phyloP scores from a whole-genome alignment of 1,140 invertebrate species.

The Anastrepha ludens region DNA sequence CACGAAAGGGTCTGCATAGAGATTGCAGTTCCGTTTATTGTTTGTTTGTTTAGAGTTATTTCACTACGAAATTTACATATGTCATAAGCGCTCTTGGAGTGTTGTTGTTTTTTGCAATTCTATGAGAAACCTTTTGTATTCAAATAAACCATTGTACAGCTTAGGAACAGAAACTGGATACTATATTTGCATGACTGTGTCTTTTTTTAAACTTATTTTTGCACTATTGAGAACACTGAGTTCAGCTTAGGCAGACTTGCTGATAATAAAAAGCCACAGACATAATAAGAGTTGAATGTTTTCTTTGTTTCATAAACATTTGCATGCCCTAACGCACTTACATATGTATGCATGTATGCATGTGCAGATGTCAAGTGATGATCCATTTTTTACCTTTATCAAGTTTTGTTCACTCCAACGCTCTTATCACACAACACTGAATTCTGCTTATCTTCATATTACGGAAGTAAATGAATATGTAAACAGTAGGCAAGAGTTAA shows the following conservation, averaged over 20 bases:
- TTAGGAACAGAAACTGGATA: background rate
- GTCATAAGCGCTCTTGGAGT: too few species aligned
- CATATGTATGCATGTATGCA: too few species aligned
- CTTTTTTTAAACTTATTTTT: background rate
- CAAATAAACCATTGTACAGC: background rate
- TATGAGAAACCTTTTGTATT: background rate
- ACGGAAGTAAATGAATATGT: background rate
- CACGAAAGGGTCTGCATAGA: background rate
- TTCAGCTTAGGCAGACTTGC: background rate
- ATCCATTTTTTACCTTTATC: too few species aligned
- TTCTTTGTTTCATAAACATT: too few species aligned
- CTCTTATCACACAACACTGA: background rate
- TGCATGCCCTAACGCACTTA: too few species aligned
- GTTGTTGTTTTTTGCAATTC: too few species aligned
- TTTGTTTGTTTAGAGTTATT: too few species aligned
- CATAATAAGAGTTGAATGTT: too few species aligned
- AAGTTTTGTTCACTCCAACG: too few species aligned
- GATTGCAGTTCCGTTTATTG: background rate
- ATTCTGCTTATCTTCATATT: background rate
- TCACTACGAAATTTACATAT: background rate
- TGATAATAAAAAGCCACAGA: background rate
- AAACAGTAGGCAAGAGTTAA: background rate
- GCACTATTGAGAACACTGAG: background rate
- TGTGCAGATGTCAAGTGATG: too few species aligned
- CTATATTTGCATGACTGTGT: too few species aligned